Conservation (phyloP, 2,113 vertebrate species). For the Potamarius usumacintae region DNA sequence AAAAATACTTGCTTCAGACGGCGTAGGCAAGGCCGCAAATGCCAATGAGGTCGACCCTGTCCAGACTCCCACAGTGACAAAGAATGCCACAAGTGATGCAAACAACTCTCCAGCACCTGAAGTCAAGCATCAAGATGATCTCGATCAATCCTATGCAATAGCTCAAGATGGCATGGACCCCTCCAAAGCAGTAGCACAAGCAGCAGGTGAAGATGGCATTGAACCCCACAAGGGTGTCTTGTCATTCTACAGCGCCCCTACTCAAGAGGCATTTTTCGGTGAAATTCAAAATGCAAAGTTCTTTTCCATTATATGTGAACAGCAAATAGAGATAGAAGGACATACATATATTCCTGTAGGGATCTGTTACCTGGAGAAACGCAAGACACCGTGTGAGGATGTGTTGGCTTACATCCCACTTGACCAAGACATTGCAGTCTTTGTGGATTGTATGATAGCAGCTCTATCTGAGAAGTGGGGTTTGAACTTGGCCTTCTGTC, state of each 20-base stretch:
- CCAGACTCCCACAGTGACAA: neutral
- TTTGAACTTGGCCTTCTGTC: constrained; percentile 75
- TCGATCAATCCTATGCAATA: constrained; percentile 4
- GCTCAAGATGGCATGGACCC: constrained; percentile 9
- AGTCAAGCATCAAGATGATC: neutral
- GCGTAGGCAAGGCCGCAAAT: neutral
- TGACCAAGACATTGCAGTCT: constrained; percentile 54
- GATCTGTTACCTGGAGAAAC: constrained; percentile 73
- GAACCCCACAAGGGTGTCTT: constrained; percentile 46
- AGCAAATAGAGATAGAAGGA: constrained; percentile 64
- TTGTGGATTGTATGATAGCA: constrained; percentile 65
- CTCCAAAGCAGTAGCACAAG: constrained; percentile 2
- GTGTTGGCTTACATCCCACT: constrained; percentile 72
- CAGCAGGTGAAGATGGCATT: neutral
- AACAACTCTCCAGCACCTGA: neutral
- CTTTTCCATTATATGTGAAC: constrained; percentile 72
- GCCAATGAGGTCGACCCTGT: neutral
- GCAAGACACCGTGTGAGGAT: constrained; percentile 73
- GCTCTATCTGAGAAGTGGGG: constrained; percentile 76
- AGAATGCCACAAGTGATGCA: neutral
- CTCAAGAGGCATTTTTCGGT: constrained; percentile 71
- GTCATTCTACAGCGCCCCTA: constrained; percentile 69
- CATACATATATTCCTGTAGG: constrained; percentile 72
- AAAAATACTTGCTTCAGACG: neutral
- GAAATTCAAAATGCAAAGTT: constrained; percentile 74